Percentiles rank a stretch among this genome's conserved stretches.
These are phyloP conservation scores for Amphiduros pacificus DNA, from an alignment of 2,888 invertebrate genomes.

Conservation along the genomic window DNA sequence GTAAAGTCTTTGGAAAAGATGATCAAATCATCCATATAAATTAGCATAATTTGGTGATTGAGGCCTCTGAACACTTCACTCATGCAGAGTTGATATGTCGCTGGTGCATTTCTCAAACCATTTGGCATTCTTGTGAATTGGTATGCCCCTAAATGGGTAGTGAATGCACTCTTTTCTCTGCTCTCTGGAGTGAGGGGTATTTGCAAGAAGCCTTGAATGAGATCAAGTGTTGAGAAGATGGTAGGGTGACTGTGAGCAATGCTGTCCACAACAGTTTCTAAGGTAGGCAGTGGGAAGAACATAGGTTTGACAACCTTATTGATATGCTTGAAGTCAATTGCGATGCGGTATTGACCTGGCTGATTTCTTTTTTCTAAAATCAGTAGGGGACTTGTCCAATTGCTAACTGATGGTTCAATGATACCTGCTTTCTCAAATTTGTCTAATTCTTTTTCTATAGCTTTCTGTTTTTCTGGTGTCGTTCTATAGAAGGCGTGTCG, in stretches of 20 bases:
- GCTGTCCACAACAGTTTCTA: background rate
- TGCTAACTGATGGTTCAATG: background rate
- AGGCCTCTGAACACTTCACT: background rate
- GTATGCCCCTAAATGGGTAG: background rate
- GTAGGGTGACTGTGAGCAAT: background rate
- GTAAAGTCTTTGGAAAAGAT: slow-evolving; percentile 23
- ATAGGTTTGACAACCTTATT: background rate
- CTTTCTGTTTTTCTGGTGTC: background rate
- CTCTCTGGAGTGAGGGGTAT: background rate
- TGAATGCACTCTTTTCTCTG: background rate
- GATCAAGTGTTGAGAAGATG: background rate
- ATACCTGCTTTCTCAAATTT: background rate
- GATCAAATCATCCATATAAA: slow-evolving; percentile 31
- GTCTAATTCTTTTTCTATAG: background rate
- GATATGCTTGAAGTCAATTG: background rate
- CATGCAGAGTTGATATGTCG: background rate
- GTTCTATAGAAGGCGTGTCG: background rate
- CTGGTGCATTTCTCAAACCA: background rate
- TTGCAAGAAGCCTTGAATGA: background rate
- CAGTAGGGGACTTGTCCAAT: background rate
- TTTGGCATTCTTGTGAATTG: background rate
- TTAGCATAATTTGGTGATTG: slow-evolving; percentile 8
- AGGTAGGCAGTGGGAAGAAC: background rate
- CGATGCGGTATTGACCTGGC: background rate
- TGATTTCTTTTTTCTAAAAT: background rate